A percentile compares a stretch with the other conserved stretches of the same genome.
Conservation (phyloP, 2,797 vertebrate genomes). For the Muscicapa striata region DNA sequence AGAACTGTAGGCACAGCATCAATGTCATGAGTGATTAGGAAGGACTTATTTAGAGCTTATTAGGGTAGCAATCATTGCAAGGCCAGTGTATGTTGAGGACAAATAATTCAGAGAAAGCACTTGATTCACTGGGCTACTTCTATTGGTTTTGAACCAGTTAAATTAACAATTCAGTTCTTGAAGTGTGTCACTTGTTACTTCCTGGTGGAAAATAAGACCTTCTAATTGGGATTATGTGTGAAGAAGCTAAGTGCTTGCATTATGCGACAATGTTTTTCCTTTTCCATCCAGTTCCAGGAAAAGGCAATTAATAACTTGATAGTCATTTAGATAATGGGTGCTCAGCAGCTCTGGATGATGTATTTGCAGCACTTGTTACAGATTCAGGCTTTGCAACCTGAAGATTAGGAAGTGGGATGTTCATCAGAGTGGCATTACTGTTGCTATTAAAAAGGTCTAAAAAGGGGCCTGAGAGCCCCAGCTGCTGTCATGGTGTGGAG, state of each 20-base stretch:
- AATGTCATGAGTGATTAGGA: conserved; percentile 72
- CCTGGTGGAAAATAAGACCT: conserved; percentile 25
- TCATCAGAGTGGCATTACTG: conserved; percentile 69
- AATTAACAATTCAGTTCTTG: conserved; percentile 30
- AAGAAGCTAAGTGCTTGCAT: background rate
- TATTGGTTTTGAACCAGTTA: conserved; percentile 27
- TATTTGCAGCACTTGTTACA: conserved; percentile 62
- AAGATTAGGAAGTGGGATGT: conserved; percentile 75
- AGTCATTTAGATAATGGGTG: conserved; percentile 64
- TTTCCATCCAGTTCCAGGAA: conserved; percentile 46
- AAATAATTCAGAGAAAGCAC: conserved; percentile 46
- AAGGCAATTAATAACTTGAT: conserved; percentile 58
- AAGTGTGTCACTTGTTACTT: conserved; percentile 16
- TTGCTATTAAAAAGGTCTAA: conserved; percentile 77
- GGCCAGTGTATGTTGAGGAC: conserved; percentile 60
- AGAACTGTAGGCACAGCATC: conserved; percentile 64
- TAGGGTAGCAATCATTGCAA: conserved; percentile 23
- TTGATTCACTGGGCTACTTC: conserved; percentile 35
- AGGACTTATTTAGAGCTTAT: conserved; percentile 73
- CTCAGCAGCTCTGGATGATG: conserved; percentile 36
- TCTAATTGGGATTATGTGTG: conserved; percentile 45
- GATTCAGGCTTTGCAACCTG: conserved; percentile 71
- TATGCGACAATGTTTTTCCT: background rate
- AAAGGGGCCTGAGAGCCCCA: conserved; percentile 72
- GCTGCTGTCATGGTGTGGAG: conserved; percentile 73